These are phyloP conservation scores for Cyprinodon brontotheroides DNA, from an alignment of 2,113 vertebrate species.

Conservation along the genomic window DNA sequence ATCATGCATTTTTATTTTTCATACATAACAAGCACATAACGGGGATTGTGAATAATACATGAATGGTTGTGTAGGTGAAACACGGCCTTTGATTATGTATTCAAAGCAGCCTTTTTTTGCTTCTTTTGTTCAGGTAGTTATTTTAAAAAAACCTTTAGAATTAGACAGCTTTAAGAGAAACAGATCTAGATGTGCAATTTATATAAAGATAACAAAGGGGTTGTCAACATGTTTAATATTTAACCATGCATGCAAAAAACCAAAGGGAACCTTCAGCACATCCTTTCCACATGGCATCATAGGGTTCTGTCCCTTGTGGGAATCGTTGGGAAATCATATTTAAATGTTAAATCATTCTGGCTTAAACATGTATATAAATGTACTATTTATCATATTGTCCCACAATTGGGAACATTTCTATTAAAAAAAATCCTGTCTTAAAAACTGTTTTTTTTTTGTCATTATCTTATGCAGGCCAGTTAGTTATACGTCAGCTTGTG, in stretches of 20 bases:
- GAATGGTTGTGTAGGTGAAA: background rate
- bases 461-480: too few relatives aligned
- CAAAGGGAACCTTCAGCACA: background rate
- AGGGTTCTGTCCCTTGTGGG: background rate
- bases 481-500: too few relatives aligned
- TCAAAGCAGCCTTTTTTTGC: background rate
- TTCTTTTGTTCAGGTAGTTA: background rate
- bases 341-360: too few relatives aligned
- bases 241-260: background rate
- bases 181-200: background rate
- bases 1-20: background rate
- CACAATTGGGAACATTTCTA: too few relatives aligned
- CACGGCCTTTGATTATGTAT: background rate
- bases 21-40: background rate
- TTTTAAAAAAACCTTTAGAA: background rate
- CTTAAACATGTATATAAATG: too few relatives aligned
- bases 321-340: too few relatives aligned
- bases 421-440: too few relatives aligned
- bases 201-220: background rate
- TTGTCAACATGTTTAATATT: background rate
- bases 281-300: background rate
- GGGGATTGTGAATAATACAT: background rate
- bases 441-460: too few relatives aligned
- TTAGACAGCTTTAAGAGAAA: background rate
- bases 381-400: too few relatives aligned